Base-by-base conservation (phyloP, 2,113 vertebrate genomes). In the Planiliza haematocheilus region DNA sequence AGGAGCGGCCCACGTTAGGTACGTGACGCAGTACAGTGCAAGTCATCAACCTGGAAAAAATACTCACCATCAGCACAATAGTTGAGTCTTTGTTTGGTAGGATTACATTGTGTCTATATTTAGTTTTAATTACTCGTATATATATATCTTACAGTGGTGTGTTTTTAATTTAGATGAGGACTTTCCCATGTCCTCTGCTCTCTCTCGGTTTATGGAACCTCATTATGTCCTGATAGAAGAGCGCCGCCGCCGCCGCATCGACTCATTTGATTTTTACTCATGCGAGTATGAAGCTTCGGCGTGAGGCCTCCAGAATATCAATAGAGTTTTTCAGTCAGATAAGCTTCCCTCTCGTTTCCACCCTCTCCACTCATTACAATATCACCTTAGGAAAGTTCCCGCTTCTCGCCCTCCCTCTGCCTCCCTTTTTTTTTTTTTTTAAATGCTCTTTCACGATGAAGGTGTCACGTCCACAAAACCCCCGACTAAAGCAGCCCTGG, bases 231-330 rank as follows among this genome's bases (percentile, higher is more conserved):
- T 63, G 48, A 71, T 53, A 16, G 51, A 74, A 36, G 39, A 72
- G 74, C 42, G 8, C 56, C n/a, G 4, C 61, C n/a, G 4, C 61
- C 52, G 74, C 74, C 49, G 63, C 85, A 71, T 81, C 41, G 16
- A 83, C 79, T 82, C 68, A 56, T 89, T 86, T 65, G 53, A 81
- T 88, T 89, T 84, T 70, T 76, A 48, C 70, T 81, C 73, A 41
- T 81, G 64, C 74, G 63, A 77, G 74, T 61, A 49, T 80, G 69
- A 76, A 39, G 82, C 79, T 69, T 70, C 66, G 56, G 85, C 20
- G 8, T 64, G 55, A 83, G 65, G 72, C 73, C 76, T 65, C 70
- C 41, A 57, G 81, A 90, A 87, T 88, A 86, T 89, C 81, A 92
- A 88, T 86, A 10, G 71, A 79, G 45, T 21, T 70, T 83, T 82